These are phyloP conservation scores for Semotilus atromaculatus DNA, from an alignment of 2,797 vertebrate genomes.

Conservation along the genomic window DNA sequence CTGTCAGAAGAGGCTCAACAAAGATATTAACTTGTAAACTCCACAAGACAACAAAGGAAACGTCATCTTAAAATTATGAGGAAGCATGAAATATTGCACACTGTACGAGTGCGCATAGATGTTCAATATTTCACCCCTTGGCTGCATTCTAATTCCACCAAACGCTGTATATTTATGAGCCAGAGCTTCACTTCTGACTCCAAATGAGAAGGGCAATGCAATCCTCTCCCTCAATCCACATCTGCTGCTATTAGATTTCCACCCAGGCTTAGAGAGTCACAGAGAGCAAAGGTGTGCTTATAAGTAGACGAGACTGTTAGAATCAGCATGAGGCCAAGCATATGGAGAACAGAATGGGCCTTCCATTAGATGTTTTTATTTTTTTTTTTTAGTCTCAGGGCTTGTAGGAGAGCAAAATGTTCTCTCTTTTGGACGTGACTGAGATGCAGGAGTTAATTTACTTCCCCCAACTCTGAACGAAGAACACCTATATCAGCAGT, in stretches of 20 bases:
- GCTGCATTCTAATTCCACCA: constrained; percentile 54
- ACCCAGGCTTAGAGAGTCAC: constrained; percentile 37
- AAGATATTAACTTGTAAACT: constrained; percentile 56
- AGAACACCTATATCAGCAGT: constrained; percentile 67
- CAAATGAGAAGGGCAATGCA: constrained; percentile 57
- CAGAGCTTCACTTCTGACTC: constrained; percentile 53
- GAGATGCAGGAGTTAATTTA: constrained; percentile 40
- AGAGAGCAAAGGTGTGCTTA: constrained; percentile 34
- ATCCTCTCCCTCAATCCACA: constrained; percentile 51
- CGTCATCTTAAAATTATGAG: constrained; percentile 43
- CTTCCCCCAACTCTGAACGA: constrained; percentile 19
- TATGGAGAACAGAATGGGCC: not conserved
- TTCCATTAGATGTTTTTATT: constrained; percentile 32
- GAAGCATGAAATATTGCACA: constrained; percentile 56
- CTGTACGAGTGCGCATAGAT: constrained; percentile 46
- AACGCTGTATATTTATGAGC: constrained; percentile 64
- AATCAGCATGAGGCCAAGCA: constrained; percentile 48
- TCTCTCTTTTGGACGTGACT: constrained; percentile 20
- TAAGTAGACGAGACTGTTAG: constrained; percentile 53
- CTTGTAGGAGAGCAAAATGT: constrained; percentile 26
- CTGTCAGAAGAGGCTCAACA: constrained; percentile 22
- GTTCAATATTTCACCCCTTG: constrained; percentile 60
- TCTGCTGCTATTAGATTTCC: constrained; percentile 56
- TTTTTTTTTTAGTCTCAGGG: not conserved
- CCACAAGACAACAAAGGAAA: constrained; percentile 47